Percentiles rank a stretch among this genome's conserved stretches.
Conservation (phyloP, 2,797 vertebrate species). For the Mionectes olivaceus region DNA sequence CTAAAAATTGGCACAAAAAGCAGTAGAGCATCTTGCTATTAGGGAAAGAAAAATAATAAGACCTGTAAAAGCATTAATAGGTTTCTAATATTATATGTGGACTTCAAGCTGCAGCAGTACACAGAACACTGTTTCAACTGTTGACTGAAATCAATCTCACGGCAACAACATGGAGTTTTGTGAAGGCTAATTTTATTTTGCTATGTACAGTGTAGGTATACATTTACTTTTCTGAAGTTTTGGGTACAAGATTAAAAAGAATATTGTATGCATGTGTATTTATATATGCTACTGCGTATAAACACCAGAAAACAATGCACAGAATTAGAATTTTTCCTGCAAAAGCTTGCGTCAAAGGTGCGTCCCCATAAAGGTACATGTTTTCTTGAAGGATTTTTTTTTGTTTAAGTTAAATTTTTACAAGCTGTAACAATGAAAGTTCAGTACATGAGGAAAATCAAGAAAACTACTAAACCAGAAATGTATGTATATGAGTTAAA, state of each 20-base stretch:
- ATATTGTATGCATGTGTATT: neutral
- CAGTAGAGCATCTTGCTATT: neutral
- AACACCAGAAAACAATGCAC: neutral
- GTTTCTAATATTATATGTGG: neutral
- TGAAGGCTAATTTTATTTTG: neutral
- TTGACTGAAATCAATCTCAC: neutral
- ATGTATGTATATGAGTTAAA: neutral
- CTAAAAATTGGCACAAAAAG: neutral
- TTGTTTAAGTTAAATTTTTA: neutral
- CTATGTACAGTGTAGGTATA: neutral
- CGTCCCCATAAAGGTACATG: neutral
- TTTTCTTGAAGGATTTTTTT: neutral
- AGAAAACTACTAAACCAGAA: neutral
- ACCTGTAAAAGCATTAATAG: neutral
- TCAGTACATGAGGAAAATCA: neutral
- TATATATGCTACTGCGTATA: neutral
- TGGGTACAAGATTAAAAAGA: neutral
- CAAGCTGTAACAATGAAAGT: neutral
- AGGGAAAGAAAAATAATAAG: neutral
- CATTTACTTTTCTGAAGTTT: neutral
- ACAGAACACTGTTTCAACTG: neutral
- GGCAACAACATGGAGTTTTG: fast-evolving
- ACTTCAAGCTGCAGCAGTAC: neutral
- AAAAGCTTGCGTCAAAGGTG: neutral
- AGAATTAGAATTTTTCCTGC: neutral